A percentile compares a stretch with the other conserved stretches of the same genome.
Evolutionary conservation across 2,888 invertebrate genomes (phyloP).

Genomic region (Andrena flavipes): DNA sequence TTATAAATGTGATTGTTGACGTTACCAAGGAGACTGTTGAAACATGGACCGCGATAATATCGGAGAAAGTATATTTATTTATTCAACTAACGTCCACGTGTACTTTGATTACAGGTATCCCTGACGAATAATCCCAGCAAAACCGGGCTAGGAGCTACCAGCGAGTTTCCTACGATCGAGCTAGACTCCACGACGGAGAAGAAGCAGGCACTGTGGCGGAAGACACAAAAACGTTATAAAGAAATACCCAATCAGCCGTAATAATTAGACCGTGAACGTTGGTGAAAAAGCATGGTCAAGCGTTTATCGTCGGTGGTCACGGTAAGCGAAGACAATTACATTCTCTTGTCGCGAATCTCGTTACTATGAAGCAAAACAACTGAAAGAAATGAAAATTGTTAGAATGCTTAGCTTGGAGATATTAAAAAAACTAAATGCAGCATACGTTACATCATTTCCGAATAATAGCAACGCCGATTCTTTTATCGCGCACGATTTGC

Average conservation of each 20-base stretch:
- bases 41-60: neutral
- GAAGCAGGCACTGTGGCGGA: slow-evolving; percentile 83
- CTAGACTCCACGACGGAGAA: slow-evolving; percentile 77
- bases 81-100: neutral
- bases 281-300: neutral
- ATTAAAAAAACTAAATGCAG: neutral
- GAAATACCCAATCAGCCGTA: slow-evolving; percentile 75
- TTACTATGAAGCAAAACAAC: neutral
- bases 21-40: neutral
- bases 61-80: neutral
- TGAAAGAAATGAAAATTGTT: neutral
- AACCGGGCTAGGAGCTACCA: slow-evolving; percentile 87
- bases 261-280: slow-evolving; percentile 32
- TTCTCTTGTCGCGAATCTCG: neutral
- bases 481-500: too few relatives aligned
- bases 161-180: slow-evolving; percentile 75
- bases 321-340: slow-evolving; percentile 29
- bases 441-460: too few relatives aligned
- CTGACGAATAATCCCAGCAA: slow-evolving; percentile 88
- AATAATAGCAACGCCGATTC: too few relatives aligned
- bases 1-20: neutral
- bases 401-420: neutral
- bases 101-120: slow-evolving; percentile 86
- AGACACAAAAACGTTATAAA: slow-evolving; percentile 84
- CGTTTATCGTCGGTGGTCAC: slow-evolving; percentile 3